These are phyloP conservation scores for Apis dorsata DNA, from an alignment of 1,140 invertebrate species.

Conservation along the genomic window DNA sequence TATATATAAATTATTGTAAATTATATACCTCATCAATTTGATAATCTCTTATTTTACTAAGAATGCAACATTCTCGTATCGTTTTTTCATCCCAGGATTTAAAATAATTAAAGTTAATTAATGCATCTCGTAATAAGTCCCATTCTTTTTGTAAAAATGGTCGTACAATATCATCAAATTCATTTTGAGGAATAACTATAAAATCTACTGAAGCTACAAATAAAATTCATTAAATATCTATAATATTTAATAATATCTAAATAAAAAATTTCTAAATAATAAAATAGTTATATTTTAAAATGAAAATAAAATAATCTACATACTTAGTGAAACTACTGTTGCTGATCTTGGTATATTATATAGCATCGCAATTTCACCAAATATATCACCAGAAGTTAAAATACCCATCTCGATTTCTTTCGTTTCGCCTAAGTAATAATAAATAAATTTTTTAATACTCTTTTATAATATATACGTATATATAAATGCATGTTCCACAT, in stretches of 20 bases:
- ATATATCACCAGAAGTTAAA: conserved; percentile 80
- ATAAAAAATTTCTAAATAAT: background rate
- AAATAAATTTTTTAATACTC: conserved; percentile 3
- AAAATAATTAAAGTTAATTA: conserved; percentile 84
- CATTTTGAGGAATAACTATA: conserved; percentile 78
- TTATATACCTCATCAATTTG: conserved; percentile 79
- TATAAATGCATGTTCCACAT: no score
- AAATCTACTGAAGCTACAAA: conserved; percentile 80
- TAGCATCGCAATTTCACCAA: conserved; percentile 83
- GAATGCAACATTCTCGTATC: conserved; percentile 83
- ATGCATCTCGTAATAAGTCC: conserved; percentile 81
- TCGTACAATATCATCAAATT: conserved; percentile 83
- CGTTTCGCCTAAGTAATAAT: conserved; percentile 55
- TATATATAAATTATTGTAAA: background rate
- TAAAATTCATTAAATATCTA: background rate
- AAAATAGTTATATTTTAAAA: background rate
- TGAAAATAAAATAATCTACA: background rate
- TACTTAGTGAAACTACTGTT: conserved; percentile 81
- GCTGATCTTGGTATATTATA: conserved; percentile 82
- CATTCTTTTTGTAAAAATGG: conserved; percentile 81
- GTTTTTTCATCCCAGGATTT: conserved; percentile 81
- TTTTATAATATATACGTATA: background rate
- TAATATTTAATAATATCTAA: background rate
- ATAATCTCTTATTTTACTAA: conserved; percentile 82
- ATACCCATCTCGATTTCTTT: conserved; percentile 61